These are phyloP conservation scores for Protodeltote pygarga DNA, from an alignment of 2,888 invertebrate genomes.

Conservation along the genomic window DNA sequence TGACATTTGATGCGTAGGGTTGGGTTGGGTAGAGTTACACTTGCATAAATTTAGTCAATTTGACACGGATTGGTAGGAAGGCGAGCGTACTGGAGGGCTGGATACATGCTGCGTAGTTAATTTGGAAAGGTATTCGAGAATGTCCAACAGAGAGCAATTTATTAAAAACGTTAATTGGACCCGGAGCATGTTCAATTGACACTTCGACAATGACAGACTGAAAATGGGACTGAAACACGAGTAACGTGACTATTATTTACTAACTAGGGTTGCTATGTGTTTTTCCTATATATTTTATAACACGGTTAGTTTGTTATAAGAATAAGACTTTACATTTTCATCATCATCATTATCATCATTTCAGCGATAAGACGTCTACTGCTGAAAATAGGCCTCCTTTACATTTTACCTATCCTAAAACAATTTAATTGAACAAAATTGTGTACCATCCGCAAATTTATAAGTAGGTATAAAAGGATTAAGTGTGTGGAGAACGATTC, in stretches of 20 bases:
- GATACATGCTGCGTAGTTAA: slow-evolving; percentile 29
- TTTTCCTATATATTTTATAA: no score
- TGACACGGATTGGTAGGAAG: slow-evolving; percentile 66
- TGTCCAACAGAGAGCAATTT: slow-evolving; percentile 44
- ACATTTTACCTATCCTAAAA: no score
- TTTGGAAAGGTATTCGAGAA: slow-evolving; percentile 48
- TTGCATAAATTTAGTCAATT: slow-evolving; percentile 85
- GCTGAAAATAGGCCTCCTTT: no score
- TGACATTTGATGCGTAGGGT: slow-evolving; percentile 78
- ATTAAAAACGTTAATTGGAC: slow-evolving; percentile 53
- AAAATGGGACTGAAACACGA: slow-evolving; percentile 43
- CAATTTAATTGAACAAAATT: no score
- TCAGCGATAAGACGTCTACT: no score
- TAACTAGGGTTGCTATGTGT: slow-evolving; percentile 16
- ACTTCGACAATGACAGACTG: slow-evolving; percentile 40
- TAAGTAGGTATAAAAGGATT: no score
- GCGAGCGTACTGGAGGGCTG: slow-evolving; percentile 27
- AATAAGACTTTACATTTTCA: no score
- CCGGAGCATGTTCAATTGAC: slow-evolving; percentile 39
- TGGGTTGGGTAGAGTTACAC: slow-evolving; percentile 57
- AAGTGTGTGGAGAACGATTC: no score
- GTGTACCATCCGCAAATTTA: no score
- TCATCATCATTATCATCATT: no score
- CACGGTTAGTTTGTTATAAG: no score
- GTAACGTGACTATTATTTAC: slow-evolving; percentile 12